Base-by-base conservation (phyloP, 2,113 vertebrate species). In the Heptranchias perlo region DNA sequence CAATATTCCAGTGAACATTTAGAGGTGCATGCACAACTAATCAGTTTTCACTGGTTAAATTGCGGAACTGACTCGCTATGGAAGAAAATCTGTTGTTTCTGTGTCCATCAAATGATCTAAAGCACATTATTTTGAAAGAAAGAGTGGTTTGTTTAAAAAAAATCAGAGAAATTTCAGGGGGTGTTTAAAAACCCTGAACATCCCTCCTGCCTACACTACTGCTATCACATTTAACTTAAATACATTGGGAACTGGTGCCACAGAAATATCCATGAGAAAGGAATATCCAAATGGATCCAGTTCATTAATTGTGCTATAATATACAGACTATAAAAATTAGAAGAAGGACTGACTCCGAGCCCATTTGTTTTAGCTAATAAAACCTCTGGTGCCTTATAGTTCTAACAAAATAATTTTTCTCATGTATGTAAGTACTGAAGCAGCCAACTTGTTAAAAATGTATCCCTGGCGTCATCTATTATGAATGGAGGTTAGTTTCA, bases 401-500 rank as follows among this genome's bases (percentile, higher is more conserved):
- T 92, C 89, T 62, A 35, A 92, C 35, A 62, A 58, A 58, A 62
- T 62, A 39, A 8, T 23, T 62, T 39, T 62, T 23, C 16, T 92
- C 35, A 21, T 39, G 58, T 82, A 18, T 0, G 8, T 61, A 62
- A 92, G 52, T 92, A 39, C 58, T 92, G 89, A 62, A 39, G 54
- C 21, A 92, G 21, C 89, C 16, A 16, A 39, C 54, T 62, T 39
- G 54, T 62, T 92, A 62, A 92, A 62, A 92, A 92, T 92, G 54
- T n/a, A 92, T 92, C 58, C 58, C 89, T 61, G 61, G 58, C 62
- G 89, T 61, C 54, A 92, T 92, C 58, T 16, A 92, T 92, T 92
- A 92, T 92, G 89, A 92, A 92, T 92, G 89, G 35, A 39, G 31
- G n/a, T 62, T 61, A 16, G 31, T 92, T 52, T 92, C 89, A 92